A percentile compares a stretch with the other conserved stretches of the same genome.
These are phyloP conservation scores for Muscicapa striata DNA, from an alignment of 2,797 vertebrate species.

Conservation along the genomic window DNA sequence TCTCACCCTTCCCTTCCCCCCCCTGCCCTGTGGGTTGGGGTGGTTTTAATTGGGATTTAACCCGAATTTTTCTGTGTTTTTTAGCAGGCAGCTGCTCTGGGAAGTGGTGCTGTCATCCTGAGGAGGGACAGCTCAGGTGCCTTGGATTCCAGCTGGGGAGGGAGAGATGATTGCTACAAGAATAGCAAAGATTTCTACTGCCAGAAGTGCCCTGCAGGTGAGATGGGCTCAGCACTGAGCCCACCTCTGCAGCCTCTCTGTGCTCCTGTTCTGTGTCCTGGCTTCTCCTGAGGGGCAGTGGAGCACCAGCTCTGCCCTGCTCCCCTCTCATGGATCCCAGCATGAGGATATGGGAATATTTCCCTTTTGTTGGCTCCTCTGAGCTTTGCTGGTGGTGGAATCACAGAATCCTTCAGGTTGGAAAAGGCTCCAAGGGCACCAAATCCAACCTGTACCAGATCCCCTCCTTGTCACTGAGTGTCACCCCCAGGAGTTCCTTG, in stretches of 20 bases:
- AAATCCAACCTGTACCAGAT: accelerated
- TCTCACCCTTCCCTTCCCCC: not conserved
- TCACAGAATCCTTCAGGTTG: not conserved
- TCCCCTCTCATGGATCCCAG: accelerated
- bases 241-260: accelerated
- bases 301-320: not conserved
- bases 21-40: accelerated
- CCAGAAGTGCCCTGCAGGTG: not conserved
- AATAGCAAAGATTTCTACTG: accelerated
- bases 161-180: not conserved
- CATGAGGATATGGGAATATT: accelerated
- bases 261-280: not conserved
- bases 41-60: not conserved
- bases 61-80: accelerated
- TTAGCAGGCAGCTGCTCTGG: accelerated
- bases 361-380: not conserved
- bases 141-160: not conserved
- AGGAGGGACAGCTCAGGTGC: not conserved
- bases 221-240: accelerated
- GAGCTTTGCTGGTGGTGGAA: not conserved
- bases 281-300: not conserved
- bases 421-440: not conserved
- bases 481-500: accelerated
- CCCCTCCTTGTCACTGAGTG: not conserved
- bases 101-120: accelerated